phyloP scores from a whole-genome alignment of 2,888 invertebrate species.

The Chymomyza caudatula region DNA sequence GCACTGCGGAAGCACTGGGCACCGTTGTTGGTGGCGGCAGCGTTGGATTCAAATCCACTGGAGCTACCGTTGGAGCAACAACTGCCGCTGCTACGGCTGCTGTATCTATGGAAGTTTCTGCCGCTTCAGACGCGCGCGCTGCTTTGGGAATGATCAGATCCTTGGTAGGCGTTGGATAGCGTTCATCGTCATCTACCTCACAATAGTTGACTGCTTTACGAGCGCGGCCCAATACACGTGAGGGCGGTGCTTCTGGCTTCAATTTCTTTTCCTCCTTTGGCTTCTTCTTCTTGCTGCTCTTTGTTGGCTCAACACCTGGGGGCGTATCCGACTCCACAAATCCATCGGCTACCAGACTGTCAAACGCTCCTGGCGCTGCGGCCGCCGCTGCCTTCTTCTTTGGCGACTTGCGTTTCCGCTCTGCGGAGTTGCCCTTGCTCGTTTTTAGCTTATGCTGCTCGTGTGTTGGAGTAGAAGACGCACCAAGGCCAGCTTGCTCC shows the following conservation, averaged over 20 bases:
- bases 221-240: slow-evolving; percentile 78
- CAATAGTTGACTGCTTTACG: slow-evolving; percentile 83
- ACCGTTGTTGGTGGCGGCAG: slow-evolving; percentile 54
- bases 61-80: slow-evolving; percentile 22
- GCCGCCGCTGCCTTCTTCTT: slow-evolving; percentile 49
- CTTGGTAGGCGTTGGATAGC: slow-evolving; percentile 73
- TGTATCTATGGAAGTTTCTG: slow-evolving; percentile 36
- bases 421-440: slow-evolving; percentile 70
- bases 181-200: slow-evolving; percentile 79
- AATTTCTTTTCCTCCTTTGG: slow-evolving; percentile 76
- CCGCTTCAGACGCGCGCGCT: slow-evolving; percentile 45
- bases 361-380: slow-evolving; percentile 59
- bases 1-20: slow-evolving; percentile 40
- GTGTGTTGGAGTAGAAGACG: slow-evolving; percentile 36
- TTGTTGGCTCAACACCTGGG: slow-evolving; percentile 40
- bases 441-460: slow-evolving; percentile 76
- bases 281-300: slow-evolving; percentile 62
- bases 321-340: slow-evolving; percentile 24
- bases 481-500: slow-evolving; percentile 43
- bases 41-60: slow-evolving; percentile 33
- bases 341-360: slow-evolving; percentile 33
- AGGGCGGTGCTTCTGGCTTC: slow-evolving; percentile 75
- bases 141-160: slow-evolving; percentile 78
- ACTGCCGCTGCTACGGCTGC: slow-evolving; percentile 4
- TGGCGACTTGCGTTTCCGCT: slow-evolving; percentile 75